Conservation (phyloP, 2,888 invertebrate species). For the Lampropteryx suffumata region DNA sequence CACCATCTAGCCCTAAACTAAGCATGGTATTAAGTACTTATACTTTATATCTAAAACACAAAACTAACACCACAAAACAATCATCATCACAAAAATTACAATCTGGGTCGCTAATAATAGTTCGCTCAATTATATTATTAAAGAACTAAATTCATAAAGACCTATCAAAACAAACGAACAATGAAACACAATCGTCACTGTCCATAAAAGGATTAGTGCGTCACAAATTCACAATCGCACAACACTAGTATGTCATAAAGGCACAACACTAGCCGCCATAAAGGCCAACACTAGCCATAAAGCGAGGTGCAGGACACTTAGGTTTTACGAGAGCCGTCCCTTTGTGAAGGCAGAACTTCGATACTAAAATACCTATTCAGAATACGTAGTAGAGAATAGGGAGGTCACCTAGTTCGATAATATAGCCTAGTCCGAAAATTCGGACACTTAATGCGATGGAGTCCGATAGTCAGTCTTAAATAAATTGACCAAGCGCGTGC, state of each 20-base stretch:
- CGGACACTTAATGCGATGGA: no score
- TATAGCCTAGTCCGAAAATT: neutral
- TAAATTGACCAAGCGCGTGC: no score
- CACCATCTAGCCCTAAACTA: no score
- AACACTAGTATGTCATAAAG: conserved; percentile 33
- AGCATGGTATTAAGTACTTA: no score
- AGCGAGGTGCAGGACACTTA: conserved; percentile 48
- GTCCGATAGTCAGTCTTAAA: no score
- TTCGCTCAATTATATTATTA: no score
- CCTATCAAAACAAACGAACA: conserved; percentile 14
- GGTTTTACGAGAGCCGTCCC: conserved; percentile 59
- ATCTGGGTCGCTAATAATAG: no score
- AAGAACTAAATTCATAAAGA: no score
- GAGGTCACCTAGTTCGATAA: conserved; percentile 33
- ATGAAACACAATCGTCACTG: conserved; percentile 44
- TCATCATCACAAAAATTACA: no score
- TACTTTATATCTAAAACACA: no score
- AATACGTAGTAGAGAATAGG: conserved; percentile 41
- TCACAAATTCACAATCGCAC: conserved; percentile 24
- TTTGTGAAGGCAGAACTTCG: conserved; percentile 54
- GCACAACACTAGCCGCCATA: conserved; percentile 37
- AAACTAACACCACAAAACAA: no score
- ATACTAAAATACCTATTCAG: conserved; percentile 63
- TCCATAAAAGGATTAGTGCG: conserved; percentile 55
- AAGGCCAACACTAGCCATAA: conserved; percentile 42